A percentile compares a stretch with the other conserved stretches of the same genome.
phyloP scores from a whole-genome alignment of 2,888 invertebrate species.

The Cylindroiulus punctatus region DNA sequence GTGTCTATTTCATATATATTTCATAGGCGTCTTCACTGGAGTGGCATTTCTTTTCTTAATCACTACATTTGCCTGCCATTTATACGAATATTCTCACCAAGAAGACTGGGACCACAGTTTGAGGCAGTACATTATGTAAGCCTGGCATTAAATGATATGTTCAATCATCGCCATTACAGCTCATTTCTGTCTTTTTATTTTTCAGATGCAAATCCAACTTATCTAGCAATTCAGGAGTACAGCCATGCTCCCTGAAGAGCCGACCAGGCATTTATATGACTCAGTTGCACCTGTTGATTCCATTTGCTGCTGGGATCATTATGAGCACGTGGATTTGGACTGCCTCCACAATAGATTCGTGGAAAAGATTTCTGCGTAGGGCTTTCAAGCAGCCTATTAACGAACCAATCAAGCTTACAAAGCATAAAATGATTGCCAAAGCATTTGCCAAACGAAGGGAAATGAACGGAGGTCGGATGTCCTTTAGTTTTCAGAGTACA shows the following conservation, averaged over 20 bases:
- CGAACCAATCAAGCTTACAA: conserved; percentile 71
- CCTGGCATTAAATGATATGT: conserved; percentile 60
- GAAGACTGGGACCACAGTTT: conserved; percentile 81
- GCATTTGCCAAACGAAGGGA: conserved; percentile 88
- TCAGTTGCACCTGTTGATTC: conserved; percentile 82
- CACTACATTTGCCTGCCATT: conserved; percentile 83
- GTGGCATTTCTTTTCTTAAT: conserved; percentile 80
- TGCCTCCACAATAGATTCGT: conserved; percentile 81
- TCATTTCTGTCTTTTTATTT: not conserved
- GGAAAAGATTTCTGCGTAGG: conserved; percentile 87
- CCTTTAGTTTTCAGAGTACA: conserved; percentile 85
- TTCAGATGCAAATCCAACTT: conserved; percentile 56
- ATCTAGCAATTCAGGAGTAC: not conserved
- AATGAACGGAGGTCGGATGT: conserved; percentile 84
- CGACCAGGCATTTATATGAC: conserved; percentile 85
- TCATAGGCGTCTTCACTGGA: conserved; percentile 74
- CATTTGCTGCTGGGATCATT: conserved; percentile 84
- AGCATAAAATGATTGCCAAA: conserved; percentile 90
- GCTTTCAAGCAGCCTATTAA: conserved; percentile 62
- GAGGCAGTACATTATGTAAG: conserved; percentile 84
- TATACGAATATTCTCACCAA: conserved; percentile 81
- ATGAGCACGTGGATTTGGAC: conserved; percentile 98
- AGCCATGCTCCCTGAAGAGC: conserved; percentile 73
- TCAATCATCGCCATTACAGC: not conserved
- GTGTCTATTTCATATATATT: conserved; percentile 59